Evolutionary conservation across 2,113 vertebrate species (phyloP).

Genomic region (Grantiella picta): DNA sequence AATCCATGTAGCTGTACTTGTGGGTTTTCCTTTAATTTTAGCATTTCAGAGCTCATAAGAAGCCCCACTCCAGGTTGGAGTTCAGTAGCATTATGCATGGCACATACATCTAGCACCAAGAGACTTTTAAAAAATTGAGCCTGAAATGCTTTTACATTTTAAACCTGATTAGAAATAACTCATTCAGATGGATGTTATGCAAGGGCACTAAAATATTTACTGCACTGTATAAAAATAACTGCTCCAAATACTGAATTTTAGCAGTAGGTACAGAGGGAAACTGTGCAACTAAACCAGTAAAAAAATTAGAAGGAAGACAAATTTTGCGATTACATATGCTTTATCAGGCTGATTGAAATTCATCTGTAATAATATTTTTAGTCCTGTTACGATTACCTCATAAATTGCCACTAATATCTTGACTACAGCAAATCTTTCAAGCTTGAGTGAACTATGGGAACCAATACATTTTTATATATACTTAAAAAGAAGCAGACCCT

Average conservation of each 20-base stretch:
- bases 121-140: slow-evolving; percentile 55
- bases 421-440: background rate
- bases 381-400: background rate
- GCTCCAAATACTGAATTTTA: slow-evolving; percentile 43
- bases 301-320: background rate
- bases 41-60: background rate
- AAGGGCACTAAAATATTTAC: slow-evolving; percentile 61
- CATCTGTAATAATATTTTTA: background rate
- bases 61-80: background rate
- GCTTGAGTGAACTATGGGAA: background rate
- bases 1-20: background rate
- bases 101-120: slow-evolving; percentile 1
- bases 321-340: background rate
- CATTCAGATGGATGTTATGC: slow-evolving; percentile 56
- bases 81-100: background rate
- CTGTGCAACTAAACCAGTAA: background rate
- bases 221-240: slow-evolving; percentile 46
- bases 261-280: background rate
- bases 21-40: background rate
- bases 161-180: slow-evolving; percentile 53
- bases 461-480: background rate
- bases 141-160: slow-evolving; percentile 37
- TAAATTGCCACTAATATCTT: background rate
- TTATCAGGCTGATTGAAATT: background rate
- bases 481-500: background rate